These are phyloP conservation scores for Anseranas semipalmata DNA, from an alignment of 2,113 vertebrate species.

Conservation along the genomic window DNA sequence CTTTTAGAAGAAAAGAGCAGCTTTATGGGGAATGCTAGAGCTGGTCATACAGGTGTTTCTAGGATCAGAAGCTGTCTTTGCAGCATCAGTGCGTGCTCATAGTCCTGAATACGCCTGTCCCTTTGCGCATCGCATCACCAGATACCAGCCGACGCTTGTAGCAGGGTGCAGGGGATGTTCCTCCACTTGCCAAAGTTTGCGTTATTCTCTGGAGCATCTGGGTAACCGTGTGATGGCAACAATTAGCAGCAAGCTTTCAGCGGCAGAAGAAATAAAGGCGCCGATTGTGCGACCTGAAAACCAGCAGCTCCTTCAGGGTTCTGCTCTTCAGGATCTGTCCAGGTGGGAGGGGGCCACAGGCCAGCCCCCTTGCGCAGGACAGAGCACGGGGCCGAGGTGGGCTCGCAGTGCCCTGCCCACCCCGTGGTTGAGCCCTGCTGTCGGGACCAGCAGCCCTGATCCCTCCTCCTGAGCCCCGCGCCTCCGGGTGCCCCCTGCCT, in stretches of 20 bases:
- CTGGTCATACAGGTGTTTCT: accelerated
- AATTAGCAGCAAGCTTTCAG: not conserved
- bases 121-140: not conserved
- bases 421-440: not conserved
- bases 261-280: not conserved
- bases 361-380: not conserved
- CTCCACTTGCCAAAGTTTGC: accelerated
- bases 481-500: not conserved
- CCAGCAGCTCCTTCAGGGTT: not conserved
- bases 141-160: accelerated
- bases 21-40: not conserved
- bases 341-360: not conserved
- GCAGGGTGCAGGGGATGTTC: not conserved
- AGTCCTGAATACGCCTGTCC: not conserved
- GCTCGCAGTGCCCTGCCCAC: too few species aligned
- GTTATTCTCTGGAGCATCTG: not conserved
- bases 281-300: not conserved
- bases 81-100: accelerated
- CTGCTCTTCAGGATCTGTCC: not conserved
- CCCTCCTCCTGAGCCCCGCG: accelerated
- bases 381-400: too few species aligned
- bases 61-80: not conserved
- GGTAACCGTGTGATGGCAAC: not conserved
- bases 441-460: accelerated
- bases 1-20: accelerated